Percentiles rank a stretch among this genome's conserved stretches.
These are phyloP conservation scores for Tychaedon coryphoeus DNA, from an alignment of 2,113 vertebrate genomes.

Conservation along the genomic window DNA sequence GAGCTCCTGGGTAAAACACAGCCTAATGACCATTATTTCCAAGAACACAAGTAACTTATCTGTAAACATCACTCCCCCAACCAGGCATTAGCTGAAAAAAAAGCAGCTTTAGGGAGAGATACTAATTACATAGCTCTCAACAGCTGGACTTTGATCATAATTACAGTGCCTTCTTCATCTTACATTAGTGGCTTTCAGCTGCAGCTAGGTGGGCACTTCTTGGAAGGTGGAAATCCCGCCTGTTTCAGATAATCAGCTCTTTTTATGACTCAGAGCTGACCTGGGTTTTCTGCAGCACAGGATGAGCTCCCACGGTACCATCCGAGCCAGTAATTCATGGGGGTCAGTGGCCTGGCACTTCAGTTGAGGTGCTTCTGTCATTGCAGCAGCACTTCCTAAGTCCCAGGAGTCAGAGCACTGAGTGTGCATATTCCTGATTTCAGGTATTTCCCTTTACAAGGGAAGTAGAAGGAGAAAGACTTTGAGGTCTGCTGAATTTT, in stretches of 20 bases:
- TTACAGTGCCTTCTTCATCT: slow-evolving; percentile 34
- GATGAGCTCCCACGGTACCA: not conserved
- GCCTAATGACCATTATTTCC: slow-evolving; percentile 56
- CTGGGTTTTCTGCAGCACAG: not conserved
- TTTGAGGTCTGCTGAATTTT: not conserved
- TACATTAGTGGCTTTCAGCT: slow-evolving; percentile 26
- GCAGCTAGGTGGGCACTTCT: slow-evolving; percentile 8
- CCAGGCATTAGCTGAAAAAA: slow-evolving; percentile 2
- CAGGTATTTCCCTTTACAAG: not conserved
- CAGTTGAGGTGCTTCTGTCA: not conserved
- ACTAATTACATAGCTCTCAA: slow-evolving; percentile 52
- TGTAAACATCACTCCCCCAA: slow-evolving; percentile 50
- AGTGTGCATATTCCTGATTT: not conserved
- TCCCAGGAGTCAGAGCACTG: not conserved
- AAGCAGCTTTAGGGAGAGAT: not conserved
- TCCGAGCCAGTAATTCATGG: not conserved
- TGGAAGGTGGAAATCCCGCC: slow-evolving; percentile 30
- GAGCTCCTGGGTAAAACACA: not conserved
- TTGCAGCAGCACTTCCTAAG: not conserved
- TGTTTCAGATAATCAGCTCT: not conserved
- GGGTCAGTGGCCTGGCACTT: not conserved
- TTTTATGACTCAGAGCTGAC: slow-evolving; percentile 13
- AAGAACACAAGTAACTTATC: slow-evolving; percentile 54
- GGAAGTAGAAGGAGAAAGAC: not conserved
- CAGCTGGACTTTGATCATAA: slow-evolving; percentile 66